A percentile compares a stretch with the other conserved stretches of the same genome.
Evolutionary conservation across 2,888 invertebrate genomes (phyloP).

Genomic region (Epinotia demarniana): DNA sequence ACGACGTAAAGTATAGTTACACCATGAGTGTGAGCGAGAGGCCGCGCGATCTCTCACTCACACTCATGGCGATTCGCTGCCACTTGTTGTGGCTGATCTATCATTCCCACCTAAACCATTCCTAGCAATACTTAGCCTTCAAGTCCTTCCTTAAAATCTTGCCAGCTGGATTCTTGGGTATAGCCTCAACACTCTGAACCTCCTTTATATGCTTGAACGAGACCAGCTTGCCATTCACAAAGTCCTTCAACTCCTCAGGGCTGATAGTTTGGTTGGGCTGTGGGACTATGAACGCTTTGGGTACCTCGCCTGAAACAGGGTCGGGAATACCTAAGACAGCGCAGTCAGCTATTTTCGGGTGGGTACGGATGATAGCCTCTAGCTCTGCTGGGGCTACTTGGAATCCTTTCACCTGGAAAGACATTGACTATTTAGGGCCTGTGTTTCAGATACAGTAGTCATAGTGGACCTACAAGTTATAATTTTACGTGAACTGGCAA

Average conservation of each 20-base stretch:
- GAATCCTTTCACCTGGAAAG: conserved; percentile 85
- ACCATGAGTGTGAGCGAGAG: too few relatives aligned
- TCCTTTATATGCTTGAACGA: conserved; percentile 89
- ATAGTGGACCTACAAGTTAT: too few relatives aligned
- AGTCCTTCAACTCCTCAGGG: conserved; percentile 86
- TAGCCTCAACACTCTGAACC: conserved; percentile 86
- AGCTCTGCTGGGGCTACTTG: conserved; percentile 96
- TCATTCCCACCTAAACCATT: background rate
- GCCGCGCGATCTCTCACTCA: too few relatives aligned
- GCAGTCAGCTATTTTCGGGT: conserved; percentile 91
- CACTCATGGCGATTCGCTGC: too few relatives aligned
- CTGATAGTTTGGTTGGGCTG: conserved; percentile 70
- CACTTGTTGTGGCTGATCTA: too few relatives aligned
- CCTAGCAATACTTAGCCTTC: conserved; percentile 71
- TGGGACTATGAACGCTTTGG: conserved; percentile 89
- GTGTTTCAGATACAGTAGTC: too few relatives aligned
- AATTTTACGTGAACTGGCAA: too few relatives aligned
- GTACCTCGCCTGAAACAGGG: conserved; percentile 88
- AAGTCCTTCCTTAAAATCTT: conserved; percentile 89
- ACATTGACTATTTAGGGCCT: background rate
- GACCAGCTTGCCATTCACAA: conserved; percentile 87
- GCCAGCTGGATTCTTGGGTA: conserved; percentile 91
- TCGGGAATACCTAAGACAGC: conserved; percentile 94
- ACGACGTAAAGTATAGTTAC: too few relatives aligned
- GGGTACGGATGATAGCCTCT: conserved; percentile 89